Conservation (phyloP, 2,888 invertebrate genomes). For the Apoderus coryli region DNA sequence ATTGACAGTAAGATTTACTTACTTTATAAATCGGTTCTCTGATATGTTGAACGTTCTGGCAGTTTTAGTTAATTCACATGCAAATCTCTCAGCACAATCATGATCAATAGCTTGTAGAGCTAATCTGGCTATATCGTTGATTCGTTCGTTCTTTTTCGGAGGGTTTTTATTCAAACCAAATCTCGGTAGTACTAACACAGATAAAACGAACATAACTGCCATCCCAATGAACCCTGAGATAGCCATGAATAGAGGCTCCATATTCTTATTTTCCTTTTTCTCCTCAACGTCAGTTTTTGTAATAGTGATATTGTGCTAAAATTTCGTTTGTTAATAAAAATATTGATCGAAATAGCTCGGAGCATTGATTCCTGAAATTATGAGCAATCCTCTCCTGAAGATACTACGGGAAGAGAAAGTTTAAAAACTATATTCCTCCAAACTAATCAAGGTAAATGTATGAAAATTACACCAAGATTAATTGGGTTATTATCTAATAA, state of each 20-base stretch:
- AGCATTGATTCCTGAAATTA: no score
- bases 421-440: no score
- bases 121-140: slow-evolving; percentile 30
- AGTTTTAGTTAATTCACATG: slow-evolving; percentile 34
- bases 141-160: slow-evolving; percentile 24
- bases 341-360: no score
- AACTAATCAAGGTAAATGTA: no score
- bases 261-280: slow-evolving; percentile 25
- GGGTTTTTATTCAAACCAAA: slow-evolving; percentile 25
- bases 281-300: slow-evolving; percentile 22
- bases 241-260: slow-evolving; percentile 41
- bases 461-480: no score
- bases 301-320: slow-evolving; percentile 30
- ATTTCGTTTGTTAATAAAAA: no score
- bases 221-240: slow-evolving; percentile 42
- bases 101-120: slow-evolving; percentile 34
- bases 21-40: slow-evolving; percentile 31
- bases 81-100: slow-evolving; percentile 33
- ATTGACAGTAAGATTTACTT: slow-evolving; percentile 18
- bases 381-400: no score
- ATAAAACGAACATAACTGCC: slow-evolving; percentile 38
- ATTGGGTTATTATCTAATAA: no score
- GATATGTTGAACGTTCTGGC: slow-evolving; percentile 28
- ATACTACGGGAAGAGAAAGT: no score
- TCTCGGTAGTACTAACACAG: slow-evolving; percentile 37